Percentiles rank a stretch among this genome's conserved stretches.
phyloP scores from a whole-genome alignment of 2,113 vertebrate species.

The Arenaria interpres region DNA sequence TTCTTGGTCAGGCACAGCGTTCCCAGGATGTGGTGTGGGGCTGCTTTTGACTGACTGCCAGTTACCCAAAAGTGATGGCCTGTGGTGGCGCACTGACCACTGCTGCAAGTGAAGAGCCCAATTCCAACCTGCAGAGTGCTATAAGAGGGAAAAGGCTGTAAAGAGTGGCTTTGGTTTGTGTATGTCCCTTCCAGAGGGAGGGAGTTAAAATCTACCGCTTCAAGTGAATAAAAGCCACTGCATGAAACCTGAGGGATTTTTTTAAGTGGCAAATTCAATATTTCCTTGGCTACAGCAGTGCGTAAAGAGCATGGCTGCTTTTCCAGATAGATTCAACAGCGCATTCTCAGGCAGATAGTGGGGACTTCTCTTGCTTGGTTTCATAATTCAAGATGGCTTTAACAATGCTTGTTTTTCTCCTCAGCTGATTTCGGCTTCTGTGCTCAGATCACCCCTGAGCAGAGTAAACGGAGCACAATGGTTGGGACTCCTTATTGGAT shows the following conservation, averaged over 20 bases:
- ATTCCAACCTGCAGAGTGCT: background rate
- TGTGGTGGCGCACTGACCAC: background rate
- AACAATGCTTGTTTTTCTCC: constrained; percentile 29
- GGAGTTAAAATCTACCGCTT: background rate
- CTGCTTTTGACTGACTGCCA: background rate
- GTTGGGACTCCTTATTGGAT: constrained; percentile 99
- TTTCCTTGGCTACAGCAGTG: background rate
- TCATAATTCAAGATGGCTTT: background rate
- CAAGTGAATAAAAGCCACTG: background rate
- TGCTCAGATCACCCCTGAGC: constrained; percentile 97
- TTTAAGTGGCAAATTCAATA: background rate
- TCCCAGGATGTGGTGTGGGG: background rate
- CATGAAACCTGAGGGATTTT: background rate
- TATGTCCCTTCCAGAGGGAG: background rate
- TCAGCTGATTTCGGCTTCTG: constrained; percentile 99
- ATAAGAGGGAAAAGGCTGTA: background rate
- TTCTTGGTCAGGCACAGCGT: background rate
- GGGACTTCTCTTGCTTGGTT: background rate
- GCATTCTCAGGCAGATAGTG: background rate
- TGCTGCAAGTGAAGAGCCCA: background rate
- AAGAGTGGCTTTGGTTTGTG: background rate
- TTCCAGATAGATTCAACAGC: background rate
- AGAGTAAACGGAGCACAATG: constrained; percentile 99
- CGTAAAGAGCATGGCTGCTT: background rate
- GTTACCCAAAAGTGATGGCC: background rate